These are phyloP conservation scores for Octomys mimax DNA, from an alignment of 2,797 vertebrate genomes.

Conservation along the genomic window DNA sequence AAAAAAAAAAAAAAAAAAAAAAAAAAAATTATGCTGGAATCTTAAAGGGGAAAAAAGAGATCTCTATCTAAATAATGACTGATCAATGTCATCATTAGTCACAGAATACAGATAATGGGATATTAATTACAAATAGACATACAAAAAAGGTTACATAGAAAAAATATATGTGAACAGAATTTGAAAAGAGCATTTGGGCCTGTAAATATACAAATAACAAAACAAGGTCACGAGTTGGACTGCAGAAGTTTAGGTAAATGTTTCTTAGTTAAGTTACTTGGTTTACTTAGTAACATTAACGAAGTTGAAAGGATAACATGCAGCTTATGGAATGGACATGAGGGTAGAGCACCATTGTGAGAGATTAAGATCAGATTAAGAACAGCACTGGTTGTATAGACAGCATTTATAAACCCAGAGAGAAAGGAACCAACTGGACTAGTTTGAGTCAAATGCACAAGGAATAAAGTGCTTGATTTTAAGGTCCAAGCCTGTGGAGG, in stretches of 20 bases:
- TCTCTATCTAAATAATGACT: background rate
- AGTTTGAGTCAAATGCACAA: background rate
- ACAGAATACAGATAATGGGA: background rate
- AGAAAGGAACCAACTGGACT: background rate
- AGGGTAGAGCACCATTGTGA: background rate
- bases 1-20: too few species aligned
- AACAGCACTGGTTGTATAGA: background rate
- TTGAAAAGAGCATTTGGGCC: conserved; percentile 21
- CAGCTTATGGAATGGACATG: background rate
- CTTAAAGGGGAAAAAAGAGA: background rate
- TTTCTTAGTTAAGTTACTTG: background rate
- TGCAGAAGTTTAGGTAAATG: background rate
- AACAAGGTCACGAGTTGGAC: background rate
- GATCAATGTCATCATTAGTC: background rate
- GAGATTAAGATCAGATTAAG: background rate
- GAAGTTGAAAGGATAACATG: background rate
- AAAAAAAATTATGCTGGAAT: background rate
- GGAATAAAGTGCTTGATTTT: background rate
- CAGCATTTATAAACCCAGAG: background rate
- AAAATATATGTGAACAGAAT: background rate
- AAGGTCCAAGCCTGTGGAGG: background rate
- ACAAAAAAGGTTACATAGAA: background rate
- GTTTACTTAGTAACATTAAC: background rate
- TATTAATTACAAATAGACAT: background rate
- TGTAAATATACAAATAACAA: background rate